Conservation (phyloP, 2,888 invertebrate genomes). For the Lasioglossum calceatum region DNA sequence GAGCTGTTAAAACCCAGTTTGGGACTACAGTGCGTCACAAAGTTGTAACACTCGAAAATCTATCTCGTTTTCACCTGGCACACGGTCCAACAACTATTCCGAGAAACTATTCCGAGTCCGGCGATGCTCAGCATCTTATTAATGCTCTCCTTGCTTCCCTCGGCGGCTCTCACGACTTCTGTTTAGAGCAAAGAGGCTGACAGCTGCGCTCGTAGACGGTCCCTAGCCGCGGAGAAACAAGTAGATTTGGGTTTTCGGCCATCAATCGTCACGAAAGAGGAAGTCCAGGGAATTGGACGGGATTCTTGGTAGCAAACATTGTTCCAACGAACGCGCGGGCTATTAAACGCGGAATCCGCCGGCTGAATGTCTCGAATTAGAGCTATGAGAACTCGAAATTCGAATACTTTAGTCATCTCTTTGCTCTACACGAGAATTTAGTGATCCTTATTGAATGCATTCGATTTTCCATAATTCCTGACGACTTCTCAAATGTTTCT, state of each 20-base stretch:
- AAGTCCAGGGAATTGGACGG: neutral
- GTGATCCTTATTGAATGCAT: neutral
- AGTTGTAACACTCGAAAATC: neutral
- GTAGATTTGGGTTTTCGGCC: conserved; percentile 49
- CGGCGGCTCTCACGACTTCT: conserved; percentile 40
- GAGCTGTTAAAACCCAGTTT: neutral
- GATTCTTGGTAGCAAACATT: neutral
- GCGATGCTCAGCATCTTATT: conserved; percentile 74
- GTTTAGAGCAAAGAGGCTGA: conserved; percentile 64
- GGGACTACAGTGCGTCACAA: neutral
- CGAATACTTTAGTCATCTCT: neutral
- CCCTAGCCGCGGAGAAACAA: conserved; percentile 51
- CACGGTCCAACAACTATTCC: conserved; percentile 77
- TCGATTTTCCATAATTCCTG: neutral
- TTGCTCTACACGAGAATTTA: neutral
- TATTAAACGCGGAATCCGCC: neutral
- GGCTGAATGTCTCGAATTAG: neutral
- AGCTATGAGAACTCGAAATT: neutral
- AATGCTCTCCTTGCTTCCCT: conserved; percentile 71
- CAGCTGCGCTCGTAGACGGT: conserved; percentile 70
- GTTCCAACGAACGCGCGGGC: neutral
- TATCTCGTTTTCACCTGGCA: conserved; percentile 6
- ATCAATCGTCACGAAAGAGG: conserved; percentile 3
- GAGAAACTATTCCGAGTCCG: conserved; percentile 75
- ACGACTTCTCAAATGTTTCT: neutral